These are phyloP conservation scores for Drosophila atripex DNA, from an alignment of 2,888 invertebrate species.

Conservation along the genomic window DNA sequence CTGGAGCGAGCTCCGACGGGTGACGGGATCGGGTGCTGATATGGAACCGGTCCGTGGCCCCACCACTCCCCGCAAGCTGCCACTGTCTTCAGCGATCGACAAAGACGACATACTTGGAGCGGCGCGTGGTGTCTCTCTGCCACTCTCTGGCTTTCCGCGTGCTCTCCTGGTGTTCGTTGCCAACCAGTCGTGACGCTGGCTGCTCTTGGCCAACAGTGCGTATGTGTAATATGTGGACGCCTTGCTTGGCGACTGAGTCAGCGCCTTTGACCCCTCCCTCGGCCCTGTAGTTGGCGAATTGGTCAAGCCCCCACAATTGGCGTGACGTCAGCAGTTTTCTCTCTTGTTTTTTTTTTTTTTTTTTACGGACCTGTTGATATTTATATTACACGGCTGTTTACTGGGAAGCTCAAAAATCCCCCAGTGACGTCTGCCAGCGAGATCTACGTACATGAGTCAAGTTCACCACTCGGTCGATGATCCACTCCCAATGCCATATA, in stretches of 20 bases:
- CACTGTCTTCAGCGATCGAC: conserved; percentile 33
- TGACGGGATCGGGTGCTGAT: conserved; percentile 28
- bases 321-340: conserved; percentile 55
- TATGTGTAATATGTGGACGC: conserved; percentile 30
- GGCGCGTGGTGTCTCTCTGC: not conserved
- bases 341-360: too few species aligned
- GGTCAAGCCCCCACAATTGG: conserved; percentile 39
- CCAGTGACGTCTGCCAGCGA: conserved; percentile 15
- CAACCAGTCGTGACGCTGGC: conserved; percentile 55
- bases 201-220: conserved; percentile 67
- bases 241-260: conserved; percentile 54
- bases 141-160: conserved; percentile 10
- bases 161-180: conserved; percentile 47
- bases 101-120: conserved; percentile 39
- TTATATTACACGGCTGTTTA: conserved; percentile 36
- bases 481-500: conserved; percentile 4
- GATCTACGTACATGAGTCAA: conserved; percentile 31
- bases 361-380: conserved; percentile 54
- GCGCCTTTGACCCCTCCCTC: conserved; percentile 17
- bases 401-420: conserved; percentile 14
- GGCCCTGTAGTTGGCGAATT: not conserved
- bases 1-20: conserved; percentile 17
- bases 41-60: conserved; percentile 54
- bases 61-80: not conserved
- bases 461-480: conserved; percentile 34